Conservation (phyloP, 2,113 vertebrate genomes). For the Halichoeres trimaculatus region DNA sequence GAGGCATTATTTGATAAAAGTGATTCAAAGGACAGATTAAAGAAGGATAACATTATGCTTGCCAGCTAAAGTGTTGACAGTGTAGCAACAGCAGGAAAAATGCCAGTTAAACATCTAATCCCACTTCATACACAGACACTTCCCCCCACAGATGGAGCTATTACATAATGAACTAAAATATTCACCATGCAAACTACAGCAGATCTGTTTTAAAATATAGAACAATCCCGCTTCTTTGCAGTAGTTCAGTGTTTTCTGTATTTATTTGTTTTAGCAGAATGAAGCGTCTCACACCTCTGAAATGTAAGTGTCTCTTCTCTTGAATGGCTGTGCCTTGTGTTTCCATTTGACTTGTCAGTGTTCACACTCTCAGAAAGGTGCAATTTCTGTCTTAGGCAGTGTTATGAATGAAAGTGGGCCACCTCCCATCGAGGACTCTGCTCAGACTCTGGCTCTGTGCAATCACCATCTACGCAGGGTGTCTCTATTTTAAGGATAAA, state of each 20-base stretch:
- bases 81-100: slow-evolving; percentile 36
- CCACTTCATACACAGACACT: slow-evolving; percentile 41
- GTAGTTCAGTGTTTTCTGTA: not conserved
- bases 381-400: slow-evolving; percentile 36
- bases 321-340: slow-evolving; percentile 10
- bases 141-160: slow-evolving; percentile 50
- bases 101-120: slow-evolving; percentile 54
- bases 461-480: slow-evolving; percentile 35
- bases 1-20: not conserved
- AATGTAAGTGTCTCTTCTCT: not conserved
- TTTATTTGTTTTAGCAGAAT: not conserved
- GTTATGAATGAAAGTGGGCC: slow-evolving; percentile 65
- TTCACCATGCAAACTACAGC: slow-evolving; percentile 1
- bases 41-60: slow-evolving; percentile 13
- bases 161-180: slow-evolving; percentile 46
- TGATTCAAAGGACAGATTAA: not conserved
- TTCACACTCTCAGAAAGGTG: slow-evolving; percentile 41
- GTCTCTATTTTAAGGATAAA: slow-evolving; percentile 47
- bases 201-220: slow-evolving; percentile 7
- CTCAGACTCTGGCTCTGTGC: slow-evolving; percentile 24
- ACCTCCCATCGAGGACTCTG: slow-evolving; percentile 50
- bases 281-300: not conserved
- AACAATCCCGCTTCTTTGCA: not conserved
- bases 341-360: slow-evolving; percentile 28
- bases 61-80: slow-evolving; percentile 36